Conservation (phyloP, 2,888 invertebrate genomes). For the Epistrophe eligans region DNA sequence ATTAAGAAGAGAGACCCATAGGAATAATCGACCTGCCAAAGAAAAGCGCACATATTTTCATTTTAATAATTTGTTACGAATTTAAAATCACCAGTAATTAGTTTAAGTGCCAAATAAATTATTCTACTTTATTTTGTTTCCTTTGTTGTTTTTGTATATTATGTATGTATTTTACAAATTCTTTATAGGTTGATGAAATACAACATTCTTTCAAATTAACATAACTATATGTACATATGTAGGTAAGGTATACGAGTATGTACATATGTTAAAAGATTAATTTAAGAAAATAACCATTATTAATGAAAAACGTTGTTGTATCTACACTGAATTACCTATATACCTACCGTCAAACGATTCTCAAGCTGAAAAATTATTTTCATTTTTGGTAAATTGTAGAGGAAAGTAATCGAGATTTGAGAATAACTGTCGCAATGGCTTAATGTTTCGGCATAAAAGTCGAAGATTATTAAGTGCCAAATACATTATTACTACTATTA, state of each 20-base stretch:
- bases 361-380: background rate
- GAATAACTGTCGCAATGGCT: background rate
- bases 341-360: no score
- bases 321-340: no score
- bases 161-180: background rate
- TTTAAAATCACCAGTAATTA: slow-evolving; percentile 15
- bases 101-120: slow-evolving; percentile 34
- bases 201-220: no score
- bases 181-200: background rate
- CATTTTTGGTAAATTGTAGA: no score
- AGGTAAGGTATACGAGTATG: background rate
- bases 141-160: background rate
- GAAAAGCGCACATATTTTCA: slow-evolving; percentile 17
- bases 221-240: background rate
- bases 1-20: slow-evolving; percentile 5
- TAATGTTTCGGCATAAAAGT: no score
- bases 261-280: background rate
- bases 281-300: background rate
- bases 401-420: background rate
- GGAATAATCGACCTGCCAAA: slow-evolving; percentile 32
- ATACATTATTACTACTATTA: no score
- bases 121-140: background rate
- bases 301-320: no score
- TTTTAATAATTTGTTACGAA: slow-evolving; percentile 6
- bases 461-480: background rate